Evolutionary conservation across 2,113 vertebrate genomes (phyloP).

Genomic region (Vidua macroura): DNA sequence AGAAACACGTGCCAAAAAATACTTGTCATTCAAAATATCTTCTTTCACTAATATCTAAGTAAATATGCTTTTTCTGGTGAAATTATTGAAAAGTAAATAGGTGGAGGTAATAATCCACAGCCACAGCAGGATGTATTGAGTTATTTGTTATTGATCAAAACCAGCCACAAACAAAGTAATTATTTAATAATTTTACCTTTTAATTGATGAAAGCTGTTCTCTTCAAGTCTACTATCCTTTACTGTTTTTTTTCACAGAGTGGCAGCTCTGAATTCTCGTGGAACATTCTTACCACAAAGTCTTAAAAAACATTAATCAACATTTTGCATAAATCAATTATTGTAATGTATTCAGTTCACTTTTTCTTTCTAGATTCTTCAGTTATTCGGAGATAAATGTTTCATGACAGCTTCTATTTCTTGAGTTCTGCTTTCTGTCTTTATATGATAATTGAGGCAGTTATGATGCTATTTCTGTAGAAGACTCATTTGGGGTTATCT

Average conservation of each 20-base stretch:
- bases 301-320: neutral
- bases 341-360: neutral
- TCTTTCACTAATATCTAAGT: neutral
- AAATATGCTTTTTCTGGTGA: neutral
- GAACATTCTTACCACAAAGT: neutral
- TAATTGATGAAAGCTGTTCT: neutral
- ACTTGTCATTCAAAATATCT: neutral
- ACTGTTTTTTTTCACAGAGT: neutral
- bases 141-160: neutral
- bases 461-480: neutral
- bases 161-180: neutral
- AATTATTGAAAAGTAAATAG: neutral
- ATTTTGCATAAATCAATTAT: neutral
- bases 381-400: neutral
- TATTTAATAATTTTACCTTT: neutral
- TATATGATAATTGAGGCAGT: neutral
- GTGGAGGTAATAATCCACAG: neutral
- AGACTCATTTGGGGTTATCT: neutral
- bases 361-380: neutral
- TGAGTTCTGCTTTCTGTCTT: neutral
- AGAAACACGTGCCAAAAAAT: neutral
- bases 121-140: neutral
- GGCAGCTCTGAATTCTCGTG: neutral
- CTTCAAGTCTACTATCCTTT: neutral
- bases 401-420: neutral